Evolutionary conservation across 2,113 vertebrate species (phyloP), one percentile per base, ranked within the genome.

Genomic region (Laterallus jamaicensis): DNA sequence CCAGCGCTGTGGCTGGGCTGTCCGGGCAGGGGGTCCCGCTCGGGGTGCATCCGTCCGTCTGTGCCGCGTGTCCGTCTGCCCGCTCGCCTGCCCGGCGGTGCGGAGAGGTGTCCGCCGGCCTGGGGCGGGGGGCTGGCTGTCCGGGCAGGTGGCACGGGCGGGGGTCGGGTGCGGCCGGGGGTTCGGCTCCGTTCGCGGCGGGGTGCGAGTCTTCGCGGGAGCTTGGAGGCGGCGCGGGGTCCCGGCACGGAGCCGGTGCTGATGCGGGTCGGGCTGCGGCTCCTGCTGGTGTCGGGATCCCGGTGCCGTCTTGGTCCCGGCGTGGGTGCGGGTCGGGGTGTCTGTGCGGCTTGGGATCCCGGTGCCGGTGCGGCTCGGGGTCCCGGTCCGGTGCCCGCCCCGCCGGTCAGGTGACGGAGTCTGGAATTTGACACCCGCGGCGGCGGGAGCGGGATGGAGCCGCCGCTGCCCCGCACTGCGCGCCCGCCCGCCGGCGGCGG

Each of bases 361-460:
- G 71, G 47, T 69, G n/a, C 18, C 60, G 62, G 25, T 55, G 40
- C 44, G 22, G 59, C 37, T 47, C 11, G 56, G 62, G 40, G 31
- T 73, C 35, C 47, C 39, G 42, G 42, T 82, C 40, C 82, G 76
- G 66, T 68, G 54, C 80, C 92, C 91, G 73, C 86, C 90, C 78
- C 82, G 28, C 77, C 70, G 58, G 86, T 96, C 98, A 98, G 98
- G 96, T 95, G 98, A 97, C 96, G 74, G 94, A 81, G 78, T 92
- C 84, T 96, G 96, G 95, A 97, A 97, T 94, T 92, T 95, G 96
- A 97, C 94, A 95, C 96, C 95, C 56, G 60, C 71, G 55, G 68
- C 96, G 85, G 64, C 94, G 94, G 89, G 95, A 90, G 95, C 97
- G 91, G 96, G 97, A 98, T 98, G 98, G 97, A 98, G 97, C 90